These are phyloP conservation scores for Cyprinodon diabolis DNA, from an alignment of 2,797 vertebrate species.

Conservation along the genomic window DNA sequence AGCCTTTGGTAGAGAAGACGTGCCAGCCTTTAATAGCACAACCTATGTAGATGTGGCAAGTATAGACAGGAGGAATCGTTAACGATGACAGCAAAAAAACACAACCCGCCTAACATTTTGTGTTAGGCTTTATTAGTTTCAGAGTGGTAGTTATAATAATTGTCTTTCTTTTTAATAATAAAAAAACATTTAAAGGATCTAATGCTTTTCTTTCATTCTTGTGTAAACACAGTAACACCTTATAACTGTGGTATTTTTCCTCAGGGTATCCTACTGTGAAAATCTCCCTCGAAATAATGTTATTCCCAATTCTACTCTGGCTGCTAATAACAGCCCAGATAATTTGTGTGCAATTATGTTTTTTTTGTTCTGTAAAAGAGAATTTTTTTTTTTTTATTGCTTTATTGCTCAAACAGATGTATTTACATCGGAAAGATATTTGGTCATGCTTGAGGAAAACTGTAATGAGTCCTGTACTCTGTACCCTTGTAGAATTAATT, in stretches of 20 bases:
- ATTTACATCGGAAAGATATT: not conserved
- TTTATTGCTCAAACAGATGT: not conserved
- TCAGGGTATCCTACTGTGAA: constrained; percentile 1
- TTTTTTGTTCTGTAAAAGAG: not conserved
- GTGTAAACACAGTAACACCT: not conserved
- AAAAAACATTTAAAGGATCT: not conserved
- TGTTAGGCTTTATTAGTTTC: not conserved
- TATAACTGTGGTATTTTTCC: not conserved
- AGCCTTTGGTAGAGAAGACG: too few species aligned
- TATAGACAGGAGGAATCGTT: not conserved
- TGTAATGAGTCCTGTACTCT: not conserved
- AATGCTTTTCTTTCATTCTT: not conserved
- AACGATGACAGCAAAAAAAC: not conserved
- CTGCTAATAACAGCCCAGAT: too few species aligned
- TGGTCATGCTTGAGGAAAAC: constrained; percentile 5
- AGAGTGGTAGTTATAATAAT: not conserved
- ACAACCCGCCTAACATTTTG: not conserved
- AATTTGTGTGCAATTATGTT: not conserved
- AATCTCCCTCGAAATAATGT: not conserved
- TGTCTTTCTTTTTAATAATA: constrained; percentile 3
- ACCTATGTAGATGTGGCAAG: not conserved
- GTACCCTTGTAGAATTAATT: not conserved
- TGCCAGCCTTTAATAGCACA: not conserved
- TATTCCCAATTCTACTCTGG: not conserved
- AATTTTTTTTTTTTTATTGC: constrained; percentile 6